Conservation (phyloP, 2,888 invertebrate genomes). For the Tridacna crocea region DNA sequence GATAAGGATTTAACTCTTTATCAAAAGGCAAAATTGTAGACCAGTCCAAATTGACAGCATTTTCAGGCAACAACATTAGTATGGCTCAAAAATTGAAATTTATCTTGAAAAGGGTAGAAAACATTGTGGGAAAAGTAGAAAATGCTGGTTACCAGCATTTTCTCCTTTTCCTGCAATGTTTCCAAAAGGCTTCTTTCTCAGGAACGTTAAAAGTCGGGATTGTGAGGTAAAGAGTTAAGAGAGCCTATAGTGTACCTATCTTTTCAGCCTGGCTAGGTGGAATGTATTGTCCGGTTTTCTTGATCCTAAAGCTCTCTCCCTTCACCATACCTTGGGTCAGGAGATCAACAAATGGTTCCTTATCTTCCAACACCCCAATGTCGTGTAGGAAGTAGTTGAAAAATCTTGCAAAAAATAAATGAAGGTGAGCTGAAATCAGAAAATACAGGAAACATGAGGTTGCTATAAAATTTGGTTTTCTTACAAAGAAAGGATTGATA, state of each 20-base stretch:
- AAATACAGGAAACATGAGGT: background rate
- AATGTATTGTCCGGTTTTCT: conserved; percentile 91
- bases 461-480: no score
- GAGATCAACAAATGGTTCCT: conserved; percentile 96
- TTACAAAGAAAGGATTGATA: no score
- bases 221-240: background rate
- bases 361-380: conserved; percentile 88
- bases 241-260: background rate
- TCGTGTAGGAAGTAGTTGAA: conserved; percentile 93
- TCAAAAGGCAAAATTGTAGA: no score
- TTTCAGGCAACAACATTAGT: no score
- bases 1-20: no score
- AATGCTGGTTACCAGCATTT: no score
- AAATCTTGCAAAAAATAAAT: conserved; percentile 98
- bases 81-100: no score
- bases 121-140: no score
- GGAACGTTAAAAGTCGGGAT: background rate
- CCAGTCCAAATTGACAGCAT: no score
- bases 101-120: no score
- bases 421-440: conserved; percentile 90
- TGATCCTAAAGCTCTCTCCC: conserved; percentile 85
- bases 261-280: conserved; percentile 87
- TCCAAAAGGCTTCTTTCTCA: background rate
- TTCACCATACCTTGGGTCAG: conserved; percentile 95
- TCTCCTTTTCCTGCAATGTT: conserved; percentile 1